Evolutionary conservation across 2,797 vertebrate genomes (phyloP), one percentile per base, ranked within the genome.

Genomic region (Schizothorax lantsangensis): DNA sequence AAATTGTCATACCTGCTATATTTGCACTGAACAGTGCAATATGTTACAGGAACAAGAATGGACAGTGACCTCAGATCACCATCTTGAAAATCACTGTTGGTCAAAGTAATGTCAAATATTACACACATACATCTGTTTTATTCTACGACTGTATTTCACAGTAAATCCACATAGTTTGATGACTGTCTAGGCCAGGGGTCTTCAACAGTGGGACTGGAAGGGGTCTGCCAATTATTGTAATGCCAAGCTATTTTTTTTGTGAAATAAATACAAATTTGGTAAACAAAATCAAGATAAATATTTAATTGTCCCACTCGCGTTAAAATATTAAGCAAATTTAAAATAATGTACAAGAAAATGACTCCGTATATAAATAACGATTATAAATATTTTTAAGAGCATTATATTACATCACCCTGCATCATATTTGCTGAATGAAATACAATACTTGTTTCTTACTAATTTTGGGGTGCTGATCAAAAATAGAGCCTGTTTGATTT

Each of bases 11-110:
- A 81, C 47, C 59, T 8, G 30, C 30, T 74, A 62, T 36, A 80
- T 83, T 83, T 83, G 43, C 85, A 52, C 12, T 54, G 52, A 1
- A 23, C 14, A 62, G 19, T 40, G 72, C 71, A 54, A 64, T 80
- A 75, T 49, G 19, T 57, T 79, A 54, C 78, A 79, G 72, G 4
- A 89, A 91, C 75, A 74, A 30, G 43, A 86, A 82, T 82, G 91
- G 83, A 89, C 90, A 91, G 84, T 92, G 85, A 92, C 88, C 71
- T 81, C 40, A 78, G 71, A 45, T 62, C 43, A 66, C 45, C 17
- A 17, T 78, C 38, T 86, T 81, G 54, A 86, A 78, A 88, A 82
- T 84, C 74, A 64, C 26, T 79, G 90, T 94, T 95, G 94, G 93
- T 95, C 94, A 90, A 90, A 69, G 33, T 79, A 78, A 83, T 36